Evolutionary conservation across 2,797 vertebrate species (phyloP), one percentile per base, ranked within the genome.

Genomic region (Muraenolepis orangiensis): DNA sequence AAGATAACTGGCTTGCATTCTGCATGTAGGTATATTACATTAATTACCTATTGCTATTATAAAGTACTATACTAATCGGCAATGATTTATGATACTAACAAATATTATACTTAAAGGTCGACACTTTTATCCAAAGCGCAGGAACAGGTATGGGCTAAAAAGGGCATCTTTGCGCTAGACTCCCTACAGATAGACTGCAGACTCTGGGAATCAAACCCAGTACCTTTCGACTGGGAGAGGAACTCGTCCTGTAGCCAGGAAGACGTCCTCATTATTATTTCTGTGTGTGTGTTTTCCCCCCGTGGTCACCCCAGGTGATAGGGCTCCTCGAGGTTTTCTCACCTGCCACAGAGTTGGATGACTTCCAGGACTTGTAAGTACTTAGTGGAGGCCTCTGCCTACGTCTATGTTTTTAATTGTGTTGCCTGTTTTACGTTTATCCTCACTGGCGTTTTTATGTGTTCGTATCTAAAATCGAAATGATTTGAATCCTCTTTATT

Each of bases 291-390:
- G n/a, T 23, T 3, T 74, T 42, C 68, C 46, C 74, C n/a, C 78
- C 34, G 87, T 73, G 83, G 88, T 78, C 74, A 81, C 81, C 71
- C 11, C 81, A 98, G 97, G 97, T 99, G 78, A 98, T 99, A 13
- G 97, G 97, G 51, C 93, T 99, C 64, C 87, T 97, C 10, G 94
- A 98, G 76, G 96, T 97, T 86, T 98, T 98, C 89, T 96, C 97
- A 42, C 88, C 97, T 5, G 96, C 96, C 70, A 72, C 91, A 4
- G 88, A 93, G 76, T 90, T 96, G 34, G 93, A 95, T 2, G 91
- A 93, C 72, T 96, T 98, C 81, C 95, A 98, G 29, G 96, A 99
- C 87, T 98, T 99, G 97, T 99, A 91, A 97, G 97, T 98, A 80
- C 76, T 82, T 69, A 75, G 75, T 0, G 8, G 51, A 57, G 51